Conservation (phyloP, 2,797 vertebrate genomes). For the Threskiornis aethiopicus region DNA sequence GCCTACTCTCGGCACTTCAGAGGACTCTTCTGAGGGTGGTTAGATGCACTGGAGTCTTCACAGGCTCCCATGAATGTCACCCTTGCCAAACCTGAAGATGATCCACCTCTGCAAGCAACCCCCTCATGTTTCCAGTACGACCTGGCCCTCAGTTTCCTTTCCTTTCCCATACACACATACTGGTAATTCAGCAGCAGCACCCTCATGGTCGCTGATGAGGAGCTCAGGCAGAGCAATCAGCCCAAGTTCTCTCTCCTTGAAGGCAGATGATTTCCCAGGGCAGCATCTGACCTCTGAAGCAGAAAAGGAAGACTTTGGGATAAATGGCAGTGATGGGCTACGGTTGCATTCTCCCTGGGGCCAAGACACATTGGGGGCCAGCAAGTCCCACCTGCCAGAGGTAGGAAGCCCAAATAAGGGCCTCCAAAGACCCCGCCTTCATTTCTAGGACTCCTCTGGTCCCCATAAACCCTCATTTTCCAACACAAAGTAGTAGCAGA, state of each 20-base stretch:
- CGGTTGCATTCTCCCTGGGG: rapidly evolving
- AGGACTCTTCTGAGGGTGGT: background rate
- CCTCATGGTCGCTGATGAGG: background rate
- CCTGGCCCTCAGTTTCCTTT: background rate
- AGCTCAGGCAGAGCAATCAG: background rate
- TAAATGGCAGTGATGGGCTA: background rate
- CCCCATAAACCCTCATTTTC: background rate
- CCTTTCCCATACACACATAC: background rate
- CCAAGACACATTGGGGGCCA: background rate
- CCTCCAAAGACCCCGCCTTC: background rate
- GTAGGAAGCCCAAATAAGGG: background rate
- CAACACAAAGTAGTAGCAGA: background rate
- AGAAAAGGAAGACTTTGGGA: background rate
- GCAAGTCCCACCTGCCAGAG: background rate
- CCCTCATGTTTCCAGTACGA: background rate
- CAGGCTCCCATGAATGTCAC: background rate
- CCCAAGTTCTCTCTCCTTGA: background rate
- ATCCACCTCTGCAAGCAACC: background rate
- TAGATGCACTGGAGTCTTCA: background rate
- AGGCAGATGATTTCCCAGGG: background rate
- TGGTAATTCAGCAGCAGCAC: background rate
- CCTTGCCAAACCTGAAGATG: background rate
- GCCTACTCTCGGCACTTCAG: background rate
- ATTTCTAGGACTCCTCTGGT: background rate
- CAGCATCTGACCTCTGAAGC: background rate